A percentile compares a stretch with the other conserved stretches of the same genome.
These are phyloP conservation scores for Crotophaga sulcirostris DNA, from an alignment of 2,113 vertebrate species.

Conservation along the genomic window DNA sequence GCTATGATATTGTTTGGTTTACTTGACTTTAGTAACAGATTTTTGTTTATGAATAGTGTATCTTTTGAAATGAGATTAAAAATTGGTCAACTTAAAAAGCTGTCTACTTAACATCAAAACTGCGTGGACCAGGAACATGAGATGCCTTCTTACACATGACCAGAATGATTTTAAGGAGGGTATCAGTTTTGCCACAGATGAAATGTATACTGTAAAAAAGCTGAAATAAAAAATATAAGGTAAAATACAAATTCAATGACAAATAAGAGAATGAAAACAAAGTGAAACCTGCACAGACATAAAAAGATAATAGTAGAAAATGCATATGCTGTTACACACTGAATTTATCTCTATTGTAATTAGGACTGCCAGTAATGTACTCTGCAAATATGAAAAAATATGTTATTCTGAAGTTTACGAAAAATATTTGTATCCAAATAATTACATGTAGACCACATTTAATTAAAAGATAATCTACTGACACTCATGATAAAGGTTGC, in stretches of 20 bases:
- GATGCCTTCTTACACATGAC: background rate
- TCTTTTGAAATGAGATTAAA: background rate
- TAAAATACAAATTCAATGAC: background rate
- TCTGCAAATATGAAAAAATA: background rate
- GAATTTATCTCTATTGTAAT: background rate
- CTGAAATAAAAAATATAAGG: background rate
- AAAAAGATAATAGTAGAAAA: background rate
- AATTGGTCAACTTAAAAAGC: background rate
- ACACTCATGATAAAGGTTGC: background rate
- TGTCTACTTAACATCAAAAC: background rate
- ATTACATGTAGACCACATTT: background rate
- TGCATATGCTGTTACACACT: background rate
- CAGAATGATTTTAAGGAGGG: background rate
- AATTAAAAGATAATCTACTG: background rate
- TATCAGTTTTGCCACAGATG: background rate
- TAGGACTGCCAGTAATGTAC: background rate
- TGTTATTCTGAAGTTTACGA: background rate
- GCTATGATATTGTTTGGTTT: background rate
- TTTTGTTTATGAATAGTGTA: background rate
- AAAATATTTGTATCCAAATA: background rate
- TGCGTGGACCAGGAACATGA: background rate
- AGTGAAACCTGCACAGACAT: background rate
- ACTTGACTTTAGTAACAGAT: background rate
- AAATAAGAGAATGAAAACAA: background rate
- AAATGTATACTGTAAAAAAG: background rate